Conservation (phyloP, 2,888 invertebrate species). For the Nymphalis polychloros region DNA sequence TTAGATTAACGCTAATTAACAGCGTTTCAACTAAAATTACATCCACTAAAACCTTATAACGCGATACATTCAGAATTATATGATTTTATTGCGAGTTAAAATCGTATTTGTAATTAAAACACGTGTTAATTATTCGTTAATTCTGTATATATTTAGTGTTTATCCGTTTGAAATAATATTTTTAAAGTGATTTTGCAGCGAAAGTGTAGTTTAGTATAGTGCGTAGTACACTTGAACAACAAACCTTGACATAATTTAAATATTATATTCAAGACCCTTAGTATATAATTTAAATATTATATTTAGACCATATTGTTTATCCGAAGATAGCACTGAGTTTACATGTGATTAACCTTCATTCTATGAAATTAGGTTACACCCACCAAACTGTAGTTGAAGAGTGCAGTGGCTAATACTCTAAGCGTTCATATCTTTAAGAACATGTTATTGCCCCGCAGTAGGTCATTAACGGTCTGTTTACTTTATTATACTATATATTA, state of each 20-base stretch:
- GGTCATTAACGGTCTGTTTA: no score
- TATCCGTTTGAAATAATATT: background rate
- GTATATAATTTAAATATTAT: background rate
- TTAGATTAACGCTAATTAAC: conserved; percentile 30
- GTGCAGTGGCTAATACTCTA: no score
- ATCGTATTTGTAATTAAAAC: conserved; percentile 12
- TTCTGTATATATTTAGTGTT: conserved; percentile 1
- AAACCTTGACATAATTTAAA: background rate
- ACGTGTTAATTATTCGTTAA: background rate
- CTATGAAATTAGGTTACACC: no score
- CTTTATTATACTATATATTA: no score
- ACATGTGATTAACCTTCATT: no score
- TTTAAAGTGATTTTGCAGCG: background rate
- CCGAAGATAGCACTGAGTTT: no score
- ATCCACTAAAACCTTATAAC: conserved; percentile 15
- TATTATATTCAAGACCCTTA: background rate
- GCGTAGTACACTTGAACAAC: no score
- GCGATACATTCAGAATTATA: conserved; percentile 15
- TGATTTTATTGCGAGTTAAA: conserved; percentile 20
- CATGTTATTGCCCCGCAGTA: no score
- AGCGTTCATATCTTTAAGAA: no score
- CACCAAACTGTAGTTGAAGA: no score
- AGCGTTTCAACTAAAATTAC: conserved; percentile 17
- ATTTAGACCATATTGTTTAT: no score
- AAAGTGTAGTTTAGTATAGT: no score